Percentiles rank a stretch among this genome's conserved stretches.
Conservation (phyloP, 1,140 invertebrate species). For the Sminthurinus signatus region DNA sequence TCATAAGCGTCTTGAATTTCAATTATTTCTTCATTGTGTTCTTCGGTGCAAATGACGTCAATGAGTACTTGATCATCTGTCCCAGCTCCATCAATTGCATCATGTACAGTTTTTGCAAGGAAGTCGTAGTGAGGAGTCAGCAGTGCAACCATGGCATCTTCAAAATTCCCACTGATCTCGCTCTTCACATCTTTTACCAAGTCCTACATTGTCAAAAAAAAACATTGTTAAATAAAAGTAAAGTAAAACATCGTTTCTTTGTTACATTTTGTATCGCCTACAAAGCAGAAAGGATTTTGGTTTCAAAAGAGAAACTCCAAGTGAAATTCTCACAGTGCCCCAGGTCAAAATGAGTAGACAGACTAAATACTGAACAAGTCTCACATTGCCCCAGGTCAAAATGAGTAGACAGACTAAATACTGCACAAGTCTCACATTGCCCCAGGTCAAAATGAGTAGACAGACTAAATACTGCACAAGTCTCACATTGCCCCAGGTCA, state of each 20-base stretch:
- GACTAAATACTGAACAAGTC: not conserved
- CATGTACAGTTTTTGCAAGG: conserved; percentile 77
- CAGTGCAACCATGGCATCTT: conserved; percentile 75
- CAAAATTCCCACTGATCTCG: conserved; percentile 84
- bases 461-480: no score
- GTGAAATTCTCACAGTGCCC: not conserved
- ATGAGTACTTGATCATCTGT: conserved; percentile 83
- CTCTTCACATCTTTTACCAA: conserved; percentile 82
- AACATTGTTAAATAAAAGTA: not conserved
- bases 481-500: no score
- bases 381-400: no score
- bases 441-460: no score
- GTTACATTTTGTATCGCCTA: not conserved
- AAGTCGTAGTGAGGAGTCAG: conserved; percentile 81
- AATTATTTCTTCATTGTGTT: conserved; percentile 75
- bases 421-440: no score
- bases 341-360: conserved; percentile 1
- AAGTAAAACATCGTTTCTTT: not conserved
- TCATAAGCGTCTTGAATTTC: conserved; percentile 74
- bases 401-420: no score
- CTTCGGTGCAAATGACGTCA: conserved; percentile 81
- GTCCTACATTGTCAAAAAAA: conserved; percentile 54
- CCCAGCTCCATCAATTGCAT: conserved; percentile 74
- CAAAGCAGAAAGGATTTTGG: no score
- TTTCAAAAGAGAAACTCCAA: no score